Conservation (phyloP, 1,140 invertebrate genomes). For the Drosophila kurseongensis region DNA sequence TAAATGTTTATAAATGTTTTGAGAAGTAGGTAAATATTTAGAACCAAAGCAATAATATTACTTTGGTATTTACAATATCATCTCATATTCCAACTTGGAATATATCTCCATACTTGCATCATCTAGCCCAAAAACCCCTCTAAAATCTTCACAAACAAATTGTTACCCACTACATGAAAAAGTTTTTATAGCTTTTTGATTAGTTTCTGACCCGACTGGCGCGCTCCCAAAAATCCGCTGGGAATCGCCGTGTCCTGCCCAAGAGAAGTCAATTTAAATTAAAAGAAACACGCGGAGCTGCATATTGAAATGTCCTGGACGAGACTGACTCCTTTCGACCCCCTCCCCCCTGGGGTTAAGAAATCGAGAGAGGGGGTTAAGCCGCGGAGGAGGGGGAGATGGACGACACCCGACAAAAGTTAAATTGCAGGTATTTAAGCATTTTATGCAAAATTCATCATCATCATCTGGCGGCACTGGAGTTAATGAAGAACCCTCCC, state of each 20-base stretch:
- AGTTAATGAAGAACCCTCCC: constrained; percentile 59
- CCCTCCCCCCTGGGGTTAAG: background rate
- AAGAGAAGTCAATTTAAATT: constrained; percentile 76
- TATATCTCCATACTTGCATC: too few species aligned
- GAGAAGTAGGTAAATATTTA: too few species aligned
- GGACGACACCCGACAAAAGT: constrained; percentile 67
- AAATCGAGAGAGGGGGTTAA: background rate
- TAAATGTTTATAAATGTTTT: too few species aligned
- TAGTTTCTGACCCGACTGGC: constrained; percentile 61
- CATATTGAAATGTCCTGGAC: constrained; percentile 62
- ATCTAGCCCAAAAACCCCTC: background rate
- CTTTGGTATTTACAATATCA: too few species aligned
- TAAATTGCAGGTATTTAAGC: constrained; percentile 84
- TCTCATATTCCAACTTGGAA: too few species aligned
- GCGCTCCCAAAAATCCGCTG: constrained; percentile 30
- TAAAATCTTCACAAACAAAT: constrained; percentile 14
- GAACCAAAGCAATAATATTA: too few species aligned
- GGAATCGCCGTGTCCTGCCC: constrained; percentile 30
- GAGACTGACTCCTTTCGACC: background rate
- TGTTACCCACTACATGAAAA: constrained; percentile 29
- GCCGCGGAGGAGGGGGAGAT: constrained; percentile 1
- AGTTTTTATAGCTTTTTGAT: constrained; percentile 83
- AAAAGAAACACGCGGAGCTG: constrained; percentile 62
- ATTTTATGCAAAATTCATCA: constrained; percentile 83
- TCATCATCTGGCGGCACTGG: constrained; percentile 57